These are phyloP conservation scores for Vipera latastei DNA, from an alignment of 2,797 vertebrate species.

Conservation along the genomic window DNA sequence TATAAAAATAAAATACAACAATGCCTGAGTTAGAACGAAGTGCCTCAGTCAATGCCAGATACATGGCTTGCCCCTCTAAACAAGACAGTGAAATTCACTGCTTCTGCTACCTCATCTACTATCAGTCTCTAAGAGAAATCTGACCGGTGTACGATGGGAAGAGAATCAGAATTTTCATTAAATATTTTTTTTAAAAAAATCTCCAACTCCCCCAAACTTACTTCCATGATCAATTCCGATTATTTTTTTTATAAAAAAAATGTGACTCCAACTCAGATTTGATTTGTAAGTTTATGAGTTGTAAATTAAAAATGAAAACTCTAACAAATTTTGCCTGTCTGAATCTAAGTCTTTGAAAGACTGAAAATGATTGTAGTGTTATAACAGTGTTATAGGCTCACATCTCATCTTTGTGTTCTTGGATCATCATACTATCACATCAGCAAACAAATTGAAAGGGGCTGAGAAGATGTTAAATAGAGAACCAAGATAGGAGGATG, in stretches of 20 bases:
- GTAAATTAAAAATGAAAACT: neutral
- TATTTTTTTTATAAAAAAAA: neutral
- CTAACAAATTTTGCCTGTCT: neutral
- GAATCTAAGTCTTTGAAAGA: neutral
- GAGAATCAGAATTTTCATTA: neutral
- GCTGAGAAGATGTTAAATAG: conserved; percentile 41
- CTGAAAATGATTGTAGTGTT: conserved; percentile 18
- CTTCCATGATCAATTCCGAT: neutral
- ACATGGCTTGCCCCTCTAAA: neutral
- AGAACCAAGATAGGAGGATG: neutral
- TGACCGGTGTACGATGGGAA: neutral
- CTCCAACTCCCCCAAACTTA: neutral
- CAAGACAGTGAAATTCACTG: neutral
- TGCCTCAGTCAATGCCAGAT: neutral
- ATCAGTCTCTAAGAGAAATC: neutral
- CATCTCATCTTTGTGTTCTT: conserved; percentile 56
- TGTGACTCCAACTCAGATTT: neutral
- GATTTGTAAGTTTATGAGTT: neutral
- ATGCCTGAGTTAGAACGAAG: neutral
- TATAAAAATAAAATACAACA: neutral
- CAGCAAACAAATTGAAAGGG: conserved; percentile 24
- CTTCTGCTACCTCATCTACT: neutral
- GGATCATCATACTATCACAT: conserved; percentile 42
- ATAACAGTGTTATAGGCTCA: conserved; percentile 43
- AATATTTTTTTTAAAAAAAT: neutral